A percentile compares a stretch with the other conserved stretches of the same genome.
These are phyloP conservation scores for Acipenser ruthenus DNA, from an alignment of 2,797 vertebrate species.

Conservation along the genomic window DNA sequence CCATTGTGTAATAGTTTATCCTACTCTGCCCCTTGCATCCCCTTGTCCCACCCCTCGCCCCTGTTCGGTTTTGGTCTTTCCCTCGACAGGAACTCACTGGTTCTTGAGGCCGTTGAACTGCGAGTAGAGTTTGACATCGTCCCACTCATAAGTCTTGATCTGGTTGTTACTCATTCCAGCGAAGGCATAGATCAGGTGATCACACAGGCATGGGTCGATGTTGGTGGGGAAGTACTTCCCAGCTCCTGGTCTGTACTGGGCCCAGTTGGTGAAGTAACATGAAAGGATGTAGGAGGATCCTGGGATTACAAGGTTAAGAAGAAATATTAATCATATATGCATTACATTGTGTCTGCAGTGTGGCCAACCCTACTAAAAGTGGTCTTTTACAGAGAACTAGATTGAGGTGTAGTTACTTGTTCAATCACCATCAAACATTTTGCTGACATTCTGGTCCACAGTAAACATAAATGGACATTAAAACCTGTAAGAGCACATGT, in stretches of 20 bases:
- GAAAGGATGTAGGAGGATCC: constrained; percentile 62
- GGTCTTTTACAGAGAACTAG: too few relatives aligned
- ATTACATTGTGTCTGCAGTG: too few relatives aligned
- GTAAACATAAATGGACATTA: too few relatives aligned
- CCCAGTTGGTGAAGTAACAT: constrained; percentile 81
- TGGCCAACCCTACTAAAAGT: too few relatives aligned
- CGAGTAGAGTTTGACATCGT: constrained; percentile 57
- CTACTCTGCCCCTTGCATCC: neutral
- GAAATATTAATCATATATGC: too few relatives aligned
- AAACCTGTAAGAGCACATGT: too few relatives aligned
- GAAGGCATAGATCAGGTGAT: constrained; percentile 68
- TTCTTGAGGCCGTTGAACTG: constrained; percentile 57
- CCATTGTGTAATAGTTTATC: neutral
- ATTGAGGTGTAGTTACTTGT: too few relatives aligned
- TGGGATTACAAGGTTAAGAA: constrained; percentile 24
- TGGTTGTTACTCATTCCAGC: constrained; percentile 67
- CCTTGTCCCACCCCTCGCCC: too few relatives aligned
- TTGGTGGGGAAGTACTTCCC: constrained; percentile 59
- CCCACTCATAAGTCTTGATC: constrained; percentile 60
- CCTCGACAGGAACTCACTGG: constrained; percentile 44
- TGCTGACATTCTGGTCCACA: too few relatives aligned
- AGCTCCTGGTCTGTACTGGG: constrained; percentile 65
- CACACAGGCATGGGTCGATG: constrained; percentile 72
- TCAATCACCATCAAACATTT: too few relatives aligned
- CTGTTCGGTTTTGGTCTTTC: neutral